Evolutionary conservation across 1,140 invertebrate species (phyloP), one percentile per base, ranked within the genome.

Genomic region (Metaphire vulgaris): DNA sequence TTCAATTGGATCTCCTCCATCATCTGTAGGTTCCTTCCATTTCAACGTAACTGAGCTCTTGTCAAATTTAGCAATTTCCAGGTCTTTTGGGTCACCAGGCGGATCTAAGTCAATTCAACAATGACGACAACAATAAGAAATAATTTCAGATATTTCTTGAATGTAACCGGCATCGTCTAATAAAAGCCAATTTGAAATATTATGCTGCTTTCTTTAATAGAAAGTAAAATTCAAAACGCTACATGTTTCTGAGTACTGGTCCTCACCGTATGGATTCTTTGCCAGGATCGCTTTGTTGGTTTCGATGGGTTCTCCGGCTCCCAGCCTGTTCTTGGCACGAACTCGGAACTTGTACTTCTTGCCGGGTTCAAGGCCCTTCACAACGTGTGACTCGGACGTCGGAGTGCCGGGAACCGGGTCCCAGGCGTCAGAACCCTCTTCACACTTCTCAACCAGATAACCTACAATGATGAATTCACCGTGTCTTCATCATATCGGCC

Each of bases 311-410:
- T 91, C 89, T 1, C 95, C 96, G 86, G 96, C 93, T 0, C 96
- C 97, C 83, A 95, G 91, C 79, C 92, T 92, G 84, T 99, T 99
- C 0, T 97, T 93, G 56, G 97, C 96, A 74, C 92, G 90, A 30
- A 99, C 94, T 79, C 96, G 90, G 90, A 99, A 99, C 6, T 94
- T 88, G 83, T 99, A 99, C 83, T 93, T 92, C 85, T 95, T 97
- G 75, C 96, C 96, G 88, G 98, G 94, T 31, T 91, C 91, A 14
- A 99, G 88, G 66, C 93, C 93, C 83, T 95, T 95, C 32, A 96
- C 95, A n/a, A 91, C 95, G 84, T 94, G 95, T 69, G 90, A 91
- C 65, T 92, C 92, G 80, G 92, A 92, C 14, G 93, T 93, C 83
- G 94, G 95, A 85, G 94, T 93, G 29, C 95, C 96, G 77, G 95